These are phyloP conservation scores for Brachymystax lenok DNA, from an alignment of 2,797 vertebrate genomes.

Conservation along the genomic window DNA sequence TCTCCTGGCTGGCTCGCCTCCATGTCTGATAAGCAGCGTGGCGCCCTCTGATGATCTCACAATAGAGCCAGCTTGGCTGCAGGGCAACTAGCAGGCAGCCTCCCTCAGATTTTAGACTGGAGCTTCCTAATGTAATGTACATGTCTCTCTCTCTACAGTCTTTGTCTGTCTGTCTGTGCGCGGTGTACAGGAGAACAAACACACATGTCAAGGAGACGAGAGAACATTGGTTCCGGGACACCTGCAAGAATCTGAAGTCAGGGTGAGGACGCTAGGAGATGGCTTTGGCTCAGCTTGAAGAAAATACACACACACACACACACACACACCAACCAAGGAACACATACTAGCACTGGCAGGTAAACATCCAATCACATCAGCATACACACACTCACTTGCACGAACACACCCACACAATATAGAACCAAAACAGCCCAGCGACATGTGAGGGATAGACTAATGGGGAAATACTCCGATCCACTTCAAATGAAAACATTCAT, in stretches of 20 bases:
- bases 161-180: conserved; percentile 36
- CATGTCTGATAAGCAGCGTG: conserved; percentile 57
- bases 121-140: background rate
- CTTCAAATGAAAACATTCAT: conserved; percentile 55
- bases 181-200: conserved; percentile 32
- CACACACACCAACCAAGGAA: conserved; percentile 12
- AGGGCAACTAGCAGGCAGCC: conserved; percentile 46
- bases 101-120: conserved; percentile 39
- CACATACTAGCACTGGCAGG: conserved; percentile 3
- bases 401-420: conserved; percentile 11
- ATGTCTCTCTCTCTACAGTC: conserved; percentile 31
- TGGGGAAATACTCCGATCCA: conserved; percentile 56
- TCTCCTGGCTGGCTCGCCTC: background rate
- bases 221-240: conserved; percentile 54
- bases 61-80: conserved; percentile 34
- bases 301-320: conserved; percentile 13
- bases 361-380: conserved; percentile 35
- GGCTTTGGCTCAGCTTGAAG: conserved; percentile 32
- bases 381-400: conserved; percentile 24
- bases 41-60: conserved; percentile 49
- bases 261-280: conserved; percentile 60
- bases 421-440: conserved; percentile 33
- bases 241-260: conserved; percentile 66
- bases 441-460: conserved; percentile 52
- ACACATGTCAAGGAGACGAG: conserved; percentile 35